Evolutionary conservation across 2,113 vertebrate genomes (phyloP).

Genomic region (Leuciscus idus): DNA sequence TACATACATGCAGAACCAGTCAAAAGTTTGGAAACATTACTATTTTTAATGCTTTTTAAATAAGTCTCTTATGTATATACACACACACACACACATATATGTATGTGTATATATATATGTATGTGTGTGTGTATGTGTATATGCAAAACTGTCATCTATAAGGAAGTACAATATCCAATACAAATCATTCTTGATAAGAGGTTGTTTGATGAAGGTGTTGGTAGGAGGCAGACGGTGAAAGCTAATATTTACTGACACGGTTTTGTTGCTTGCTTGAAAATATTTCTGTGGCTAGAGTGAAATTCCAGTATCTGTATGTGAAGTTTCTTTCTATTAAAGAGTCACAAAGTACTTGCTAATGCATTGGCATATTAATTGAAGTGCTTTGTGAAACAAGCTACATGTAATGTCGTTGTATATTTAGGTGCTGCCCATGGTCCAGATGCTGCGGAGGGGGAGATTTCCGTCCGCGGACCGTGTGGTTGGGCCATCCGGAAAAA

Average conservation of each 20-base stretch:
- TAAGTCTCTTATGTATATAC: too few species aligned
- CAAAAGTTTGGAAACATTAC: too few species aligned
- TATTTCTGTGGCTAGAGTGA: not conserved
- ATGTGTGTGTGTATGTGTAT: too few species aligned
- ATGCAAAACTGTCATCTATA: not conserved
- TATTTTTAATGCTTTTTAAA: too few species aligned
- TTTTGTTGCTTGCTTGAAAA: not conserved
- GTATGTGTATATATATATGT: too few species aligned
- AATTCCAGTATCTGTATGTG: not conserved
- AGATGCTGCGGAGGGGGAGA: constrained; percentile 92
- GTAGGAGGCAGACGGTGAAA: not conserved
- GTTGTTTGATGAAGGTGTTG: constrained; percentile 51
- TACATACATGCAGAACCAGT: too few species aligned
- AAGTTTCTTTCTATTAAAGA: not conserved
- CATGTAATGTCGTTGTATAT: not conserved
- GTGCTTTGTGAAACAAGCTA: not conserved
- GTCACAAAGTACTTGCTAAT: not conserved
- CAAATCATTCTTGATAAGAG: not conserved
- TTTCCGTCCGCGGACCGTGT: constrained; percentile 91
- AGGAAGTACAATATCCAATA: not conserved
- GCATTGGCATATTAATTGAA: not conserved
- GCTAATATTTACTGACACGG: constrained; percentile 3
- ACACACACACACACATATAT: too few species aligned
- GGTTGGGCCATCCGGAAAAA: constrained; percentile 97
- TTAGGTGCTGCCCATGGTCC: constrained; percentile 92